phyloP scores from a whole-genome alignment of 2,113 vertebrate genomes.

The Dromaius novaehollandiae region DNA sequence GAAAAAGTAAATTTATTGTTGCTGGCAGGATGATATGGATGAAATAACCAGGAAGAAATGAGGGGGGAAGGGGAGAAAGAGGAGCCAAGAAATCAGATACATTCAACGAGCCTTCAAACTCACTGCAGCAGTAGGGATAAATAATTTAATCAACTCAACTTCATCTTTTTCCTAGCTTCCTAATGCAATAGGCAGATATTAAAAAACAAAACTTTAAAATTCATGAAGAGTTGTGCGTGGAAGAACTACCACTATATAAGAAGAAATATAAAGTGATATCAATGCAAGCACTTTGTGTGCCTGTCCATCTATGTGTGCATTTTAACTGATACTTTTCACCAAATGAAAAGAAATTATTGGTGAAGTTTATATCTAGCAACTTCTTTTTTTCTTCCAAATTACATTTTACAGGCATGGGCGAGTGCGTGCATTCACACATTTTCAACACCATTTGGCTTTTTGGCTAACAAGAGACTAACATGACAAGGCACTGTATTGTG shows the following conservation, averaged over 20 bases:
- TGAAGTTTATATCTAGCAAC: slow-evolving; percentile 11
- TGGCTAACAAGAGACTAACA: background rate
- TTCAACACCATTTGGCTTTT: slow-evolving; percentile 24
- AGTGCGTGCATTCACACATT: slow-evolving; percentile 18
- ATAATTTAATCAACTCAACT: slow-evolving; percentile 79
- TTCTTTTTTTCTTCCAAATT: background rate
- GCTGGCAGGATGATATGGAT: slow-evolving; percentile 77
- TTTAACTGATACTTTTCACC: slow-evolving; percentile 24
- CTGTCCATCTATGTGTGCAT: background rate
- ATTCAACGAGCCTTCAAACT: slow-evolving; percentile 84
- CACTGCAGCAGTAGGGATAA: slow-evolving; percentile 77
- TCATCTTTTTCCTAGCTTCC: slow-evolving; percentile 69
- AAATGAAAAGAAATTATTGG: slow-evolving; percentile 3
- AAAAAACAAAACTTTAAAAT: slow-evolving; percentile 79
- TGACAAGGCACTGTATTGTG: background rate
- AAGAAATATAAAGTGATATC: slow-evolving; percentile 53
- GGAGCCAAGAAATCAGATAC: slow-evolving; percentile 72
- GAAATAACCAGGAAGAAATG: slow-evolving; percentile 76
- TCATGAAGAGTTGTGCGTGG: slow-evolving; percentile 66
- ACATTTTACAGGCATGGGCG: background rate
- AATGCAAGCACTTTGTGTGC: background rate
- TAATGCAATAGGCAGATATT: slow-evolving; percentile 74
- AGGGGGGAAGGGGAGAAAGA: slow-evolving; percentile 59
- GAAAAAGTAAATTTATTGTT: slow-evolving; percentile 73
- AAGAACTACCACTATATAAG: slow-evolving; percentile 49